Percentiles rank a stretch among this genome's conserved stretches.
These are phyloP conservation scores for Crenuchus spilurus DNA, from an alignment of 2,797 vertebrate species.

Conservation along the genomic window DNA sequence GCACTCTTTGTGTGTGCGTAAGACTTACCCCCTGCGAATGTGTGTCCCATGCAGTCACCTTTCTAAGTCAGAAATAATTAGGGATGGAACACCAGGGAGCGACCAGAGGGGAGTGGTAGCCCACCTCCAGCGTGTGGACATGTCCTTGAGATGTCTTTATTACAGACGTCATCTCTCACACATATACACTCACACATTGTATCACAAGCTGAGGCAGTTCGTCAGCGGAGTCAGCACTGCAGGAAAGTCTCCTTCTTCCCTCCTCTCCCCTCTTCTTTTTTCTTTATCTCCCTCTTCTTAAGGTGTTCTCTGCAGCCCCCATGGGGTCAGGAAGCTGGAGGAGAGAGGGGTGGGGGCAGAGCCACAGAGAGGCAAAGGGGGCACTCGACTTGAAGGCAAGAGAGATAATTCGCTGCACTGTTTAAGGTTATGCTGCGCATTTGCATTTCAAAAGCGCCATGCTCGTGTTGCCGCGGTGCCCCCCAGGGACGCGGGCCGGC, in stretches of 20 bases:
- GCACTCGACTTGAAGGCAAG: conserved; percentile 70
- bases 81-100: conserved; percentile 63
- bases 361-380: conserved; percentile 31
- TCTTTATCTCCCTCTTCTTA: conserved; percentile 72
- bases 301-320: conserved; percentile 58
- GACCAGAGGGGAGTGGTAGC: conserved; percentile 60
- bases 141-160: conserved; percentile 87
- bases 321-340: conserved; percentile 60
- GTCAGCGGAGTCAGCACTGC: conserved; percentile 66
- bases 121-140: conserved; percentile 48
- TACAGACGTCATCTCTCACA: conserved; percentile 55
- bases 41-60: conserved; percentile 67
- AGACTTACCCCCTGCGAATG: conserved; percentile 7
- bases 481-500: conserved; percentile 72
- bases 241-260: conserved; percentile 57
- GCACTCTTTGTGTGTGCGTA: background rate
- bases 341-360: conserved; percentile 15
- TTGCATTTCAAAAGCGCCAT: conserved; percentile 82
- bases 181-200: conserved; percentile 33
- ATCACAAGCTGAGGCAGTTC: conserved; percentile 48
- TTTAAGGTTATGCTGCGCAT: conserved; percentile 84
- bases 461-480: conserved; percentile 17
- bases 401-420: conserved; percentile 71
- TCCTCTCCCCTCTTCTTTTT: conserved; percentile 53
- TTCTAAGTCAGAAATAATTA: conserved; percentile 72